A percentile compares a stretch with the other conserved stretches of the same genome.
Evolutionary conservation across 1,140 invertebrate genomes (phyloP).

Genomic region (Philaenus spumarius): DNA sequence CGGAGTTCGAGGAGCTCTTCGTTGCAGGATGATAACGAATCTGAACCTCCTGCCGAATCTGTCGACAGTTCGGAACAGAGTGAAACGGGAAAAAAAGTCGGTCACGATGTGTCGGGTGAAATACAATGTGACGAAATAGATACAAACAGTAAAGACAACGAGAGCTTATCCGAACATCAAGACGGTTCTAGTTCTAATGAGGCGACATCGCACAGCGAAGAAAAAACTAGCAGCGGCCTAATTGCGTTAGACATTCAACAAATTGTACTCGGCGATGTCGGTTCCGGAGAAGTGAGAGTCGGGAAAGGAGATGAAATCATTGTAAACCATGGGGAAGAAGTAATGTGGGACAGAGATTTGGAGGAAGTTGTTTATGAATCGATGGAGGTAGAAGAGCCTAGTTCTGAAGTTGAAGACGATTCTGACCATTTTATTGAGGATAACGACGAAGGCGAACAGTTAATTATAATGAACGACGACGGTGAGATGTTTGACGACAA

Average conservation of each 20-base stretch:
- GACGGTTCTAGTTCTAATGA: background rate
- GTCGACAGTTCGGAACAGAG: too few species aligned
- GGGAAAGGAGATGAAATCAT: conserved; percentile 2
- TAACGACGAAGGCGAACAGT: background rate
- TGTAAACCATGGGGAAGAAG: conserved; percentile 3
- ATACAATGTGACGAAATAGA: background rate
- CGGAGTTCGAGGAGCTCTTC: too few species aligned
- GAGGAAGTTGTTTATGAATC: conserved; percentile 6
- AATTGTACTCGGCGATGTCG: conserved; percentile 21
- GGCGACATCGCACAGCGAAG: background rate
- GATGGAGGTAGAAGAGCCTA: background rate
- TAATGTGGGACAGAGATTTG: conserved; percentile 3
- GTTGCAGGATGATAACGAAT: too few species aligned
- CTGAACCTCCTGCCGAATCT: too few species aligned
- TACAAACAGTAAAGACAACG: background rate
- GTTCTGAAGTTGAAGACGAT: conserved; percentile 3
- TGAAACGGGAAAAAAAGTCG: background rate
- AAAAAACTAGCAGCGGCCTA: background rate
- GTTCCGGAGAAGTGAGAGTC: background rate
- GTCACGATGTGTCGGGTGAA: background rate
- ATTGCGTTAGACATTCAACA: conserved; percentile 23
- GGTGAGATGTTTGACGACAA: background rate
- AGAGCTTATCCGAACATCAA: background rate
- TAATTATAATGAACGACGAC: background rate
- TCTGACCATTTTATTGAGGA: background rate